Evolutionary conservation across 2,797 vertebrate genomes (phyloP).

Genomic region (Tauraco hartlaubi): DNA sequence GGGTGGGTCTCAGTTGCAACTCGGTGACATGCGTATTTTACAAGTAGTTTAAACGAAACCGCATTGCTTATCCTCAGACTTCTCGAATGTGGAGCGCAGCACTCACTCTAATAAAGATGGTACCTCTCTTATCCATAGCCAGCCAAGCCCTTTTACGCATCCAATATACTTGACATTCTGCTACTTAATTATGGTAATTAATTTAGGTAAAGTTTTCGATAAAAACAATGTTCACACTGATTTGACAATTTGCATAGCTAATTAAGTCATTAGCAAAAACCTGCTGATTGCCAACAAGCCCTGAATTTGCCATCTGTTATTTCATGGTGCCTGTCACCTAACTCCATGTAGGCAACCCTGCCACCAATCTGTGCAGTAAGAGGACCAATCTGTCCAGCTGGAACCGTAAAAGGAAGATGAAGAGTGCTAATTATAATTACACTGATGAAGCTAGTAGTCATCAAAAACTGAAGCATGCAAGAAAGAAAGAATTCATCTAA

Average conservation of each 20-base stretch:
- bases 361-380: conserved; percentile 84
- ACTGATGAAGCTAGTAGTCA: conserved; percentile 87
- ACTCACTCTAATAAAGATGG: conserved; percentile 80
- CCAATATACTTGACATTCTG: conserved; percentile 89
- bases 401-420: conserved; percentile 84
- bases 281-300: conserved; percentile 96
- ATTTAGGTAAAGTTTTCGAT: conserved; percentile 98
- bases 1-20: neutral
- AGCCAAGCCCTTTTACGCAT: conserved; percentile 83
- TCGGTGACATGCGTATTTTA: neutral
- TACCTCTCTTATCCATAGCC: conserved; percentile 76
- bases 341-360: conserved; percentile 81
- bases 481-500: conserved; percentile 75
- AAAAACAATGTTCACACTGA: conserved; percentile 99
- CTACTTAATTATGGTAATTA: conserved; percentile 97
- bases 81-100: conserved; percentile 42
- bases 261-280: conserved; percentile 98
- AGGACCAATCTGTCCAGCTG: conserved; percentile 89
- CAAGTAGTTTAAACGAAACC: conserved; percentile 37
- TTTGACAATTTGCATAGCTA: conserved; percentile 99
- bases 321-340: conserved; percentile 92
- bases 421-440: conserved; percentile 90
- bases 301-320: conserved; percentile 97
- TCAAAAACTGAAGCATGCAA: conserved; percentile 82
- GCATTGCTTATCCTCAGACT: conserved; percentile 51